Evolutionary conservation across 2,888 invertebrate genomes (phyloP).

Genomic region (Drosophila kambysellisi): DNA sequence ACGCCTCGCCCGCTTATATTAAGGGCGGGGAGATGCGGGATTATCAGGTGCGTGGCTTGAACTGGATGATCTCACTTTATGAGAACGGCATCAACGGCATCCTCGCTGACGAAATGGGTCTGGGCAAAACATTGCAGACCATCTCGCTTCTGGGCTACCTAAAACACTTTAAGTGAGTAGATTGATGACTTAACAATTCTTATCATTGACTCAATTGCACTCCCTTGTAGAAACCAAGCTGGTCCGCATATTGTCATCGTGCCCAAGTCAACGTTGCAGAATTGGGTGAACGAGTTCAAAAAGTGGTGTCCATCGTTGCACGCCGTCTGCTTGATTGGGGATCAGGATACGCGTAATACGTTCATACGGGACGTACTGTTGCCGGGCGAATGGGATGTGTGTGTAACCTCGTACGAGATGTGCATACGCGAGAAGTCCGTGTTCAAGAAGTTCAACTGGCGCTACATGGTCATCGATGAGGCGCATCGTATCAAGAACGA

Average conservation of each 20-base stretch:
- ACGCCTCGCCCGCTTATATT: conserved; percentile 95
- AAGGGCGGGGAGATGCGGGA: conserved; percentile 98
- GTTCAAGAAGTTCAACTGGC: conserved; percentile 99
- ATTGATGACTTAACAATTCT: background rate
- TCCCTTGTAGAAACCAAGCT: conserved; percentile 89
- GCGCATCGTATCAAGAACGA: conserved; percentile 99
- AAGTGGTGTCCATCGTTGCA: conserved; percentile 98
- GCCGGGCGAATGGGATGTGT: conserved; percentile 99
- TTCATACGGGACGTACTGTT: conserved; percentile 96
- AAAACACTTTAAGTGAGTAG: conserved; percentile 91
- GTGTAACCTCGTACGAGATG: conserved; percentile 99
- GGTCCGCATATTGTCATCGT: conserved; percentile 99
- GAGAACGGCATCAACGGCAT: conserved; percentile 99
- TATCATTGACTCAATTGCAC: background rate
- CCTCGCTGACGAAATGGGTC: conserved; percentile 99
- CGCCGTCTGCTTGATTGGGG: conserved; percentile 98
- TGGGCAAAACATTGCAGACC: conserved; percentile 99
- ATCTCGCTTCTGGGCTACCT: conserved; percentile 98
- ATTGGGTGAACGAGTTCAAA: conserved; percentile 99
- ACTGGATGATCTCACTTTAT: conserved; percentile 99
- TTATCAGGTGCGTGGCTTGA: conserved; percentile 98
- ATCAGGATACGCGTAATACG: conserved; percentile 94
- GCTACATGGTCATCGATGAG: conserved; percentile 99
- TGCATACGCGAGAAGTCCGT: conserved; percentile 98
- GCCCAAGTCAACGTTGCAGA: conserved; percentile 98